Evolutionary conservation across 2,797 vertebrate species (phyloP).

Genomic region (Mormyrus proboscirostris): DNA sequence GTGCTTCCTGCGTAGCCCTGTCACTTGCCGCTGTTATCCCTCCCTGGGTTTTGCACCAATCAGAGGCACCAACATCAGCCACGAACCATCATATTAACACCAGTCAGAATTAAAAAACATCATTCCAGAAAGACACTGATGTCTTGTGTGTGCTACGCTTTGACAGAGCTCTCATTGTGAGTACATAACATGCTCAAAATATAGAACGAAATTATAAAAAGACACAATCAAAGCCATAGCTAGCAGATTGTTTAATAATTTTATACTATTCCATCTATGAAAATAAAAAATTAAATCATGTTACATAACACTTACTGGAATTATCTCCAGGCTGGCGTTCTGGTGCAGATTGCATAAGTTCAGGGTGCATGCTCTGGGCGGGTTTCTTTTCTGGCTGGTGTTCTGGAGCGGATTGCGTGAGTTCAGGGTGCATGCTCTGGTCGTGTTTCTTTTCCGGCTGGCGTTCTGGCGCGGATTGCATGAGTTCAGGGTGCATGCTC

Average conservation of each 20-base stretch:
- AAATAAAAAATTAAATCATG: neutral
- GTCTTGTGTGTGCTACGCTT: neutral
- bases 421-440: neutral
- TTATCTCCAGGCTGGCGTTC: neutral
- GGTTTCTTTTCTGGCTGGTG: neutral
- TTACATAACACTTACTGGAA: neutral
- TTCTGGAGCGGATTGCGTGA: neutral
- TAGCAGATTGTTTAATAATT: neutral
- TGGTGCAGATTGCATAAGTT: neutral
- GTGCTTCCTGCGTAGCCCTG: neutral
- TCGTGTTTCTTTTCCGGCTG: neutral
- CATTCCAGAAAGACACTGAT: neutral
- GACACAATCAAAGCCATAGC: neutral
- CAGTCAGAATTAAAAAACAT: neutral
- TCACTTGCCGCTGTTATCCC: neutral
- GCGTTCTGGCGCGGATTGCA: neutral
- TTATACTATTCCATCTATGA: neutral
- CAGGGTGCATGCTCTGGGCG: neutral
- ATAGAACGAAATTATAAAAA: neutral
- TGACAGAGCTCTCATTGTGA: neutral
- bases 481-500: neutral
- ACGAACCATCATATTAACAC: neutral
- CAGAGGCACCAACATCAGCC: neutral
- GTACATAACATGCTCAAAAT: neutral
- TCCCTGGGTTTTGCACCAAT: neutral